phyloP scores from a whole-genome alignment of 2,113 vertebrate species.

The Chaenogobius annularis region DNA sequence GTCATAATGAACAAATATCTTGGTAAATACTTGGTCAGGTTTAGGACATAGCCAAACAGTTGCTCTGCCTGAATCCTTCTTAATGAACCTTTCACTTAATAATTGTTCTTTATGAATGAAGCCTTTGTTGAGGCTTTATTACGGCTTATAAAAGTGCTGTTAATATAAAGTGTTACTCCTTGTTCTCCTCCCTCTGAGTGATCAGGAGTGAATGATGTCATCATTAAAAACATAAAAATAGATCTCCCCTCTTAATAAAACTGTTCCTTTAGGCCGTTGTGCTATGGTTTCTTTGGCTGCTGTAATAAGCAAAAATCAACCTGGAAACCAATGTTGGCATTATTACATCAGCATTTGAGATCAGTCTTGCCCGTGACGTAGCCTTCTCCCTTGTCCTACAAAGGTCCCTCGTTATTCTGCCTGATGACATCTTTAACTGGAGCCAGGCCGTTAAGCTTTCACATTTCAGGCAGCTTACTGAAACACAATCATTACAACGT shows the following conservation, averaged over 20 bases:
- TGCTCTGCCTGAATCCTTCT: too few relatives aligned
- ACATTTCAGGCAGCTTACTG: slow-evolving; percentile 8
- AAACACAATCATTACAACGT: slow-evolving; percentile 2
- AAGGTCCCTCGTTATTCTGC: not conserved
- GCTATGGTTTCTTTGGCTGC: not conserved
- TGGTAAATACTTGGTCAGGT: too few relatives aligned
- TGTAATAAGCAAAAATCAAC: not conserved
- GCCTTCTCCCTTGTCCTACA: not conserved
- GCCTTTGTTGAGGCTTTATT: too few relatives aligned
- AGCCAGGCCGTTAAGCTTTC: not conserved
- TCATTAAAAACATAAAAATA: not conserved
- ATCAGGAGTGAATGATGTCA: slow-evolving; percentile 2
- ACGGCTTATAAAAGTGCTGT: too few relatives aligned
- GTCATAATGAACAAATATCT: too few relatives aligned
- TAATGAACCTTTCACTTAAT: too few relatives aligned
- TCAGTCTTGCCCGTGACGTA: not conserved
- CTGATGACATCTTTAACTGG: not conserved
- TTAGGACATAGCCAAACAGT: too few relatives aligned
- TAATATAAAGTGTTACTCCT: too few relatives aligned
- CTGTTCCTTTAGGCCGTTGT: not conserved
- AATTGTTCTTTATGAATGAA: too few relatives aligned
- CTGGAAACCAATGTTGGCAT: not conserved
- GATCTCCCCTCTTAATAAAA: not conserved
- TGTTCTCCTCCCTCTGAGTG: not conserved
- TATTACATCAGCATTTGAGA: not conserved